Conservation (phyloP, 2,113 vertebrate species). For the Microtus oregoni region DNA sequence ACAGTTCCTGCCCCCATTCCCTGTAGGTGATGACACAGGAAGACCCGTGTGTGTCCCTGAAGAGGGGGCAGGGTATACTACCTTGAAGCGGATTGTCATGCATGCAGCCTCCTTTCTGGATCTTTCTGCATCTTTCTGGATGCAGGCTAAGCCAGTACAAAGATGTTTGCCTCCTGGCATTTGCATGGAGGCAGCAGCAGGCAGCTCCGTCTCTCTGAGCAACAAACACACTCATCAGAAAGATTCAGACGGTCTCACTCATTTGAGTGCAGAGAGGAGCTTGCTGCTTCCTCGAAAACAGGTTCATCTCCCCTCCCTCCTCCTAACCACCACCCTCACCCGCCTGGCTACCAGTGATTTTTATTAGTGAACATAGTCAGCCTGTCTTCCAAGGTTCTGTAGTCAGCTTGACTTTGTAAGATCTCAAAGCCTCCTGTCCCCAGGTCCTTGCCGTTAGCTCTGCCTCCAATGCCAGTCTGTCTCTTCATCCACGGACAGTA, state of each 20-base stretch:
- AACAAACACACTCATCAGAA: conserved; percentile 25
- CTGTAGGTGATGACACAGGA: conserved; percentile 44
- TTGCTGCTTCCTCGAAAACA: background rate
- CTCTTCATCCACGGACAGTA: conserved; percentile 39
- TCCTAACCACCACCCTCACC: background rate
- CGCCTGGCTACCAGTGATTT: background rate
- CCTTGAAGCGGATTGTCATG: background rate
- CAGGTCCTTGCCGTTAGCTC: background rate
- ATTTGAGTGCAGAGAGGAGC: conserved; percentile 55
- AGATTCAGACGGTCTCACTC: conserved; percentile 56
- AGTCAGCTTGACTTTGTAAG: conserved; percentile 7
- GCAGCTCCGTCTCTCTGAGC: conserved; percentile 49
- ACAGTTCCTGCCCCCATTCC: background rate
- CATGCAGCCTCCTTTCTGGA: background rate
- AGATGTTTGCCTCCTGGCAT: conserved; percentile 71
- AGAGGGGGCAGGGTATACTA: conserved; percentile 61
- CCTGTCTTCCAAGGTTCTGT: conserved; percentile 57
- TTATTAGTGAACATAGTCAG: background rate
- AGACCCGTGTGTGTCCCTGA: conserved; percentile 62
- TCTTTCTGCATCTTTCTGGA: conserved; percentile 55
- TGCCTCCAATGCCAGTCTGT: conserved; percentile 62
- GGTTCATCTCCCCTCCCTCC: background rate
- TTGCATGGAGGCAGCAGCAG: conserved; percentile 59
- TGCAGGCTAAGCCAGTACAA: conserved; percentile 65
- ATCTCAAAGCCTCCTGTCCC: background rate